Conservation (phyloP, 2,888 invertebrate genomes). For the Athalia cordata region DNA sequence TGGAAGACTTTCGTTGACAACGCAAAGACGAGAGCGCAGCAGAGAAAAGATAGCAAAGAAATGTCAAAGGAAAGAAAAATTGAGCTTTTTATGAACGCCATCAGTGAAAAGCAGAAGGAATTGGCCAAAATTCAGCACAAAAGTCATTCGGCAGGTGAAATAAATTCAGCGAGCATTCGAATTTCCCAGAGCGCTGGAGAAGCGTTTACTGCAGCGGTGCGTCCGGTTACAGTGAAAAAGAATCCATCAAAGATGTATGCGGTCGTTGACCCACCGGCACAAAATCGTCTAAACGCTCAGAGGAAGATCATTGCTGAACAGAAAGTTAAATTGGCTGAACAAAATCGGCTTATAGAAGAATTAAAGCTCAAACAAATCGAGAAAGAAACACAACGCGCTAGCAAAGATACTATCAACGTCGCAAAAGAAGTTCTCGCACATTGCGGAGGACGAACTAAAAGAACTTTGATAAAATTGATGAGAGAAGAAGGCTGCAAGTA, state of each 20-base stretch:
- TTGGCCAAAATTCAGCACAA: constrained; percentile 47
- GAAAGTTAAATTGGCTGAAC: constrained; percentile 82
- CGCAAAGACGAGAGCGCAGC: constrained; percentile 44
- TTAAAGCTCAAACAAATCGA: constrained; percentile 82
- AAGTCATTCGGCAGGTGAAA: neutral
- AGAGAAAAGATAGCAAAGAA: constrained; percentile 51
- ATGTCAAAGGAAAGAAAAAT: constrained; percentile 64
- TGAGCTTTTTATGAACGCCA: constrained; percentile 64
- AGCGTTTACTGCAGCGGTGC: neutral
- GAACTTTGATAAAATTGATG: constrained; percentile 65
- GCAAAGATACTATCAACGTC: constrained; percentile 76
- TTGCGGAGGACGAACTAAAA: constrained; percentile 62
- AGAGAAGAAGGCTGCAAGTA: constrained; percentile 65
- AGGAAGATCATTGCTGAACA: constrained; percentile 84
- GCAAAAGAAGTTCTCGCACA: constrained; percentile 78
- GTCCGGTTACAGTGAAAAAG: constrained; percentile 25
- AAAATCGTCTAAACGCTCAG: constrained; percentile 76
- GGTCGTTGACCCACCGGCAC: constrained; percentile 59
- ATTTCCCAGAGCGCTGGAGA: neutral
- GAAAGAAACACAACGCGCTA: constrained; percentile 75
- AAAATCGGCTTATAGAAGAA: constrained; percentile 84
- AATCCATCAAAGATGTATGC: constrained; percentile 42
- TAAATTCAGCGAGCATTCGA: neutral
- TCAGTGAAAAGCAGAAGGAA: constrained; percentile 63
- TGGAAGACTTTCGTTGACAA: constrained; percentile 58